Conservation (phyloP, 2,113 vertebrate genomes). For the Sapajus apella region DNA sequence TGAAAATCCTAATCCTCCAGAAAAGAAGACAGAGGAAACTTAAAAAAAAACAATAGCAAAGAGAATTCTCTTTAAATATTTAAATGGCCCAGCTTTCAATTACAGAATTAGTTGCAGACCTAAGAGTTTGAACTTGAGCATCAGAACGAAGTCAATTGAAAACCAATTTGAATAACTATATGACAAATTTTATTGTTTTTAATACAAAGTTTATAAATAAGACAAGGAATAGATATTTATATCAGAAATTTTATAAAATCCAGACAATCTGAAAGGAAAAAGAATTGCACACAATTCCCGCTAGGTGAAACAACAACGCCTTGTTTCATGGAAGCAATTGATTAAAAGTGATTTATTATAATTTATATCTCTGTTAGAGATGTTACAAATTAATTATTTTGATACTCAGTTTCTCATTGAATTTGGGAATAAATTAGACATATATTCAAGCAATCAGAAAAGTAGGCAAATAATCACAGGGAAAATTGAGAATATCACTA, state of each 20-base stretch:
- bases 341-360: background rate
- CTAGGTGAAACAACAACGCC: background rate
- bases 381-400: background rate
- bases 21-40: background rate
- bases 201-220: background rate
- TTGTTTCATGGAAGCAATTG: background rate
- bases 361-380: background rate
- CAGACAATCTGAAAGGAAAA: background rate
- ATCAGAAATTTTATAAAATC: background rate
- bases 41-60: background rate
- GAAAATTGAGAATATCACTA: background rate
- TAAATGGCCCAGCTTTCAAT: background rate
- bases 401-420: background rate
- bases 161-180: background rate
- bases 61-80: background rate
- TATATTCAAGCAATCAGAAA: background rate
- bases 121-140: background rate
- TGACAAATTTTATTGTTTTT: background rate
- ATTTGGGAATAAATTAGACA: background rate
- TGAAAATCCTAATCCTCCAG: background rate
- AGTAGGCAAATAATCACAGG: background rate
- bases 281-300: background rate
- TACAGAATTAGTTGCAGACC: background rate
- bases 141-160: background rate
- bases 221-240: background rate